phyloP scores from a whole-genome alignment of 30 jellyfish, hydroid and myxozoan species.

The Calvadosia cruxmelitensis region DNA sequence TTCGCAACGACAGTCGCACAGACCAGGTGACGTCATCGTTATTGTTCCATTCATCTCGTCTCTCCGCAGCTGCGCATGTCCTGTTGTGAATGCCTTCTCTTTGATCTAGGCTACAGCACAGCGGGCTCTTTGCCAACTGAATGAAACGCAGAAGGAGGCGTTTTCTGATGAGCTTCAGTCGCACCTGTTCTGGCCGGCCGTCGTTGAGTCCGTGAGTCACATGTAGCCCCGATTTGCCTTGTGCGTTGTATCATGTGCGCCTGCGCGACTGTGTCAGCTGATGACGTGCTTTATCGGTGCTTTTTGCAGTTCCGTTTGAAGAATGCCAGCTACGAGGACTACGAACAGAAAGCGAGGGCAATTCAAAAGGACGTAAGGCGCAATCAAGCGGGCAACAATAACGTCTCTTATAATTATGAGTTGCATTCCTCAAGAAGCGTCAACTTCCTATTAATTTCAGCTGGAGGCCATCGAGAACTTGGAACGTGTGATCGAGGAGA shows the following conservation, averaged over 20 bases:
- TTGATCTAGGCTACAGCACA: slow-evolving; percentile 31
- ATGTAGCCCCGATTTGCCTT: too few relatives aligned
- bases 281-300: neutral
- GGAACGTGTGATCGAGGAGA: slow-evolving; percentile 37
- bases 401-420: too few relatives aligned
- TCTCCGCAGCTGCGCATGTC: too few relatives aligned
- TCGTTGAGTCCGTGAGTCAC: slow-evolving; percentile 29
- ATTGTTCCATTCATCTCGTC: neutral
- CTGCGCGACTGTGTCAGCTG: neutral
- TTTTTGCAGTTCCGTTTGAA: slow-evolving; percentile 36
- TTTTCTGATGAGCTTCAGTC: slow-evolving; percentile 34
- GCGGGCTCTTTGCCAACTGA: slow-evolving; percentile 33
- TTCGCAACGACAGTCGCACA: neutral
- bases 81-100: neutral
- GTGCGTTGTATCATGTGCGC: too few relatives aligned
- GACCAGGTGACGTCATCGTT: neutral
- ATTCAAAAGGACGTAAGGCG: slow-evolving; percentile 57
- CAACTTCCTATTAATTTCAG: too few relatives aligned
- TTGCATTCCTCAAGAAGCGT: too few relatives aligned
- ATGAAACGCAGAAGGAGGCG: slow-evolving; percentile 9
- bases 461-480: slow-evolving; percentile 41
- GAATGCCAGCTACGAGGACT: slow-evolving; percentile 34
- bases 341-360: slow-evolving; percentile 19
- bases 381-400: too few relatives aligned
- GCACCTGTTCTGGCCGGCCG: slow-evolving; percentile 41